phyloP scores from a whole-genome alignment of 2,888 invertebrate species.

The Matsumyia berberina region DNA sequence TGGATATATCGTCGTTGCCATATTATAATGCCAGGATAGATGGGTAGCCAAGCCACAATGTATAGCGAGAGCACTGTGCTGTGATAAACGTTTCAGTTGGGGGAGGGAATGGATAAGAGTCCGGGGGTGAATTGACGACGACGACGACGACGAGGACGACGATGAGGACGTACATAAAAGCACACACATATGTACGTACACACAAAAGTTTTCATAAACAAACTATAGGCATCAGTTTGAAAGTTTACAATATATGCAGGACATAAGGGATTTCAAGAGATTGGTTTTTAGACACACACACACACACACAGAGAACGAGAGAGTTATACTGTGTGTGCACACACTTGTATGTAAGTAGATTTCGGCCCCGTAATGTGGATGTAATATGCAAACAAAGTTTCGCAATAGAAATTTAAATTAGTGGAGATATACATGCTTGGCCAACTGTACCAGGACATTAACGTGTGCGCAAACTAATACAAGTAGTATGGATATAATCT shows the following conservation, averaged over 20 bases:
- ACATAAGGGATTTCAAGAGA: conserved; percentile 76
- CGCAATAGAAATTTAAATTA: conserved; percentile 76
- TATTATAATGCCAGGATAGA: conserved; percentile 75
- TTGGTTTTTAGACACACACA: conserved; percentile 72
- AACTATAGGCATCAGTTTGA: conserved; percentile 76
- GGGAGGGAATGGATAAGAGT: conserved; percentile 25
- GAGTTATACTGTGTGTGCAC: conserved; percentile 52
- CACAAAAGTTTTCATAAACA: conserved; percentile 75
- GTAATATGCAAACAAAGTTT: conserved; percentile 76
- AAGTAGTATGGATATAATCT: conserved; percentile 56
- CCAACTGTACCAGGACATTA: conserved; percentile 61
- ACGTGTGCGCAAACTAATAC: conserved; percentile 66
- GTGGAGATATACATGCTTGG: conserved; percentile 63
- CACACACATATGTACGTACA: conserved; percentile 40
- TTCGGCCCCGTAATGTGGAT: conserved; percentile 71
- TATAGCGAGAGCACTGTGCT: conserved; percentile 47
- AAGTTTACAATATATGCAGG: conserved; percentile 77
- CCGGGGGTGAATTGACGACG: conserved; percentile 52
- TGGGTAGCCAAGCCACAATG: conserved; percentile 57
- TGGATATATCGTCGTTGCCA: conserved; percentile 71
- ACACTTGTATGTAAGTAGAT: conserved; percentile 62
- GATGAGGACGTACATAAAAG: conserved; percentile 64
- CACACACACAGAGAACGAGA: conserved; percentile 5
- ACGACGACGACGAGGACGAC: conserved; percentile 42
- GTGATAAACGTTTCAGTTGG: conserved; percentile 64